Evolutionary conservation across 2,797 vertebrate species (phyloP), one percentile per base, ranked within the genome.

Genomic region (Tragelaphus oryx): DNA sequence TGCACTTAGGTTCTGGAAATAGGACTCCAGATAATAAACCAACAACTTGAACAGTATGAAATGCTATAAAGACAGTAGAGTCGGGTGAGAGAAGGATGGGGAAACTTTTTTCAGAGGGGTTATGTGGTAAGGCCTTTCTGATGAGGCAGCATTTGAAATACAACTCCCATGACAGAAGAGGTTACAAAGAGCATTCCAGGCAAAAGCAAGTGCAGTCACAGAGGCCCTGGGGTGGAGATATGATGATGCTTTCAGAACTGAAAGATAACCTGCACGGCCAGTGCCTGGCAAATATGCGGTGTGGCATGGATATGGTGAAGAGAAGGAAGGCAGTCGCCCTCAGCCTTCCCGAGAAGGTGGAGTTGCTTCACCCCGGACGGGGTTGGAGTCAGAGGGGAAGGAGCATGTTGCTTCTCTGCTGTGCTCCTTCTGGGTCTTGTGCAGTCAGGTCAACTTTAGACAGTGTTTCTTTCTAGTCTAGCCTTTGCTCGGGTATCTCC

Each of bases 241-340:
- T 5, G 62, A 18, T 68, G 44, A 78, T 8, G 22, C 18, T 71
- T 95, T 14, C 6, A 16, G 68, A 79, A 59, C 5, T 44, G 33
- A 74, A 44, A 60, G 59, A n/a, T 28, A n/a, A n/a, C 13, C 44
- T 28, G n/a, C 5, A 6, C 2, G 6, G 30, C 46, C 10, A 4
- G 7, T 6, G 0, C n/a, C n/a, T 33, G 24, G 54, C 0, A 5
- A 28, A 20, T 55, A 33, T 3, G 30, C 13, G 4, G 1, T 8
- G 14, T 24, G 13, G 3, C 13, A 9, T 22, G 0, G 12, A 18
- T 3, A 18, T 14, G 52, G 2, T 5, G 0, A 24, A 65, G 78
- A 41, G 17, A 4, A 48, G 24, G 62, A 57, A n/a, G 30, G 80
- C 7, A 6, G 24, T 18, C 2, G 3, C 3, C 28, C 17, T 62